A percentile compares a stretch with the other conserved stretches of the same genome.
Evolutionary conservation across 2,113 vertebrate species (phyloP).

Genomic region (Oxyura jamaicensis): DNA sequence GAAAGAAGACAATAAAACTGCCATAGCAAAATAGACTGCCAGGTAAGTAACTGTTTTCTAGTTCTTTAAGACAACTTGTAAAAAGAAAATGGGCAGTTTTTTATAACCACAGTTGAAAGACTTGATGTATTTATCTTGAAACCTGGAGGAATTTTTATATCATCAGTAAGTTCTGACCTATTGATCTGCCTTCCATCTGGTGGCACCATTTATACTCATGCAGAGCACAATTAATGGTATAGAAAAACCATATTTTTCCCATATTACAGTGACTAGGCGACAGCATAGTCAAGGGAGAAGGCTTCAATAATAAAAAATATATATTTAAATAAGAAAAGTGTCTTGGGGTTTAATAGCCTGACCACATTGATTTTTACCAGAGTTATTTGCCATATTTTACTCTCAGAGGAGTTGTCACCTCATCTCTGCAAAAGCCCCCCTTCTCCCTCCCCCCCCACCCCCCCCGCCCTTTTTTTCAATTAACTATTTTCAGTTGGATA

Average conservation of each 20-base stretch:
- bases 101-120: slow-evolving; percentile 34
- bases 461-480: neutral
- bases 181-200: slow-evolving; percentile 54
- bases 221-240: slow-evolving; percentile 49
- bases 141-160: slow-evolving; percentile 52
- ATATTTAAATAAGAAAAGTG: slow-evolving; percentile 13
- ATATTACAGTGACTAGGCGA: slow-evolving; percentile 12
- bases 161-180: slow-evolving; percentile 51
- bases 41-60: slow-evolving; percentile 55
- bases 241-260: slow-evolving; percentile 30
- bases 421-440: neutral
- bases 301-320: neutral
- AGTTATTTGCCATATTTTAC: slow-evolving; percentile 38
- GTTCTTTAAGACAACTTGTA: slow-evolving; percentile 43
- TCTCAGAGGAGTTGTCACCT: neutral
- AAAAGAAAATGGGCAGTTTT: slow-evolving; percentile 41
- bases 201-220: slow-evolving; percentile 47
- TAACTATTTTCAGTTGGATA: slow-evolving; percentile 1
- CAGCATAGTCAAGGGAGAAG: neutral
- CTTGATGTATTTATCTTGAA: slow-evolving; percentile 56
- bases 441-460: too few species aligned
- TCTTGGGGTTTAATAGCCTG: slow-evolving; percentile 37
- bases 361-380: slow-evolving; percentile 43
- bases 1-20: slow-evolving; percentile 57
- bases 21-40: slow-evolving; percentile 38